These are phyloP conservation scores for Drosophila pachea DNA, from an alignment of 1,140 invertebrate genomes.

Conservation along the genomic window DNA sequence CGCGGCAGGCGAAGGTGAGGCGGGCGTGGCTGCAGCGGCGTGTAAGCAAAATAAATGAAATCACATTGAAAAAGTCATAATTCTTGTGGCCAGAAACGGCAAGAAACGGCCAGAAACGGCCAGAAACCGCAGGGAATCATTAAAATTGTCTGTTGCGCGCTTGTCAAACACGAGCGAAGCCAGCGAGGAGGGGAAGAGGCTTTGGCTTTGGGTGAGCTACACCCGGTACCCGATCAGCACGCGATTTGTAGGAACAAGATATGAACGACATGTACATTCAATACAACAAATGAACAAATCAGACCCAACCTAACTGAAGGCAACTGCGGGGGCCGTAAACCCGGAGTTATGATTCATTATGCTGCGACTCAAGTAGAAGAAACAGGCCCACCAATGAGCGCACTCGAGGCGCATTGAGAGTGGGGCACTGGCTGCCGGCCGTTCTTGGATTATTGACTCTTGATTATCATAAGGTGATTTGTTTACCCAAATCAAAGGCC, in stretches of 20 bases:
- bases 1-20: conserved; percentile 22
- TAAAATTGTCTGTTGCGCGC: conserved; percentile 72
- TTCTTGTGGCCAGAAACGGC: conserved; percentile 60
- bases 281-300: conserved; percentile 53
- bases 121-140: conserved; percentile 70
- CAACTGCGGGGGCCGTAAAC: conserved; percentile 3
- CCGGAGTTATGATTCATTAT: conserved; percentile 71
- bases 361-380: conserved; percentile 50
- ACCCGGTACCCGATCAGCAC: conserved; percentile 58
- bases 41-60: conserved; percentile 66
- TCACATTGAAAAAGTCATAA: conserved; percentile 75
- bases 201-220: conserved; percentile 9
- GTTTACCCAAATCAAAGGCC: conserved; percentile 48
- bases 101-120: conserved; percentile 34
- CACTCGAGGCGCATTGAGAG: conserved; percentile 15
- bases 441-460: conserved; percentile 57
- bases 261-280: conserved; percentile 74
- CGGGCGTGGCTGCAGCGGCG: background rate
- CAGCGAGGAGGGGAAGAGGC: conserved; percentile 16
- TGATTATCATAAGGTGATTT: conserved; percentile 64
- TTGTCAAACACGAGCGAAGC: conserved; percentile 62
- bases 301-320: conserved; percentile 12
- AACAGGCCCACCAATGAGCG: conserved; percentile 25
- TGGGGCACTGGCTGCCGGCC: background rate
- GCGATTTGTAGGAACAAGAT: conserved; percentile 75